A percentile compares a stretch with the other conserved stretches of the same genome.
These are phyloP conservation scores for Ascidia mentula DNA, from an alignment of 23 tunicate genomes.

Conservation along the genomic window DNA sequence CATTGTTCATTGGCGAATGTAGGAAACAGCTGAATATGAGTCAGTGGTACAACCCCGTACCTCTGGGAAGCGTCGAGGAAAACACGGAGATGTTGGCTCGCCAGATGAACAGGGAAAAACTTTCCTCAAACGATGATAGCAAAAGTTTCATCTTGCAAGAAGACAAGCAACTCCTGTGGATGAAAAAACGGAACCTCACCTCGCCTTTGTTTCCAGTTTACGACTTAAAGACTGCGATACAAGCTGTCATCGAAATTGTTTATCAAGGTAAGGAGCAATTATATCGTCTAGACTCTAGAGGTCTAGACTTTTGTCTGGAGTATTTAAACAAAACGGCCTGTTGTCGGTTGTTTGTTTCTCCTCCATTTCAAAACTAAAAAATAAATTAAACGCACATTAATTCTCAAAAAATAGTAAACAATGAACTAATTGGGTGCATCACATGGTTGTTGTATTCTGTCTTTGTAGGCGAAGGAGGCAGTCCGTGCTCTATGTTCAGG, in stretches of 20 bases:
- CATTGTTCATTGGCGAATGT: slow-evolving; percentile 9
- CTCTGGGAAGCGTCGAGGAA: background rate
- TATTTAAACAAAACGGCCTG: too few relatives aligned
- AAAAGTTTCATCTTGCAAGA: background rate
- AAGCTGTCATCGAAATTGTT: slow-evolving; percentile 36
- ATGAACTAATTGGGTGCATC: too few relatives aligned
- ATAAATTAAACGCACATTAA: too few relatives aligned
- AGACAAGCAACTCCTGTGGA: background rate
- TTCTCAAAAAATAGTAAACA: too few relatives aligned
- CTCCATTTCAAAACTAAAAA: too few relatives aligned
- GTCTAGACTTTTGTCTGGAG: too few relatives aligned
- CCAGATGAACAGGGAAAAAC: background rate
- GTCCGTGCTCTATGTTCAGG: slow-evolving; percentile 26
- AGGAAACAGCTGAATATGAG: slow-evolving; percentile 33
- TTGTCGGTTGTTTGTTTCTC: too few relatives aligned
- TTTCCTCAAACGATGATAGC: background rate
- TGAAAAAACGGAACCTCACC: background rate
- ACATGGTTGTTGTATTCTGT: too few relatives aligned
- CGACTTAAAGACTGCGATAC: slow-evolving; percentile 34
- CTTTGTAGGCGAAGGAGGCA: slow-evolving; percentile 47
- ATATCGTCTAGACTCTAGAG: too few relatives aligned
- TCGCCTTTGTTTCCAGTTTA: slow-evolving; percentile 21
- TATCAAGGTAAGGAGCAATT: slow-evolving; percentile 21
- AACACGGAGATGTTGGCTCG: background rate
- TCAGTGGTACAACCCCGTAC: slow-evolving; percentile 24